Evolutionary conservation across 2,888 invertebrate genomes (phyloP).

Genomic region (Tetramorium bicarinatum): DNA sequence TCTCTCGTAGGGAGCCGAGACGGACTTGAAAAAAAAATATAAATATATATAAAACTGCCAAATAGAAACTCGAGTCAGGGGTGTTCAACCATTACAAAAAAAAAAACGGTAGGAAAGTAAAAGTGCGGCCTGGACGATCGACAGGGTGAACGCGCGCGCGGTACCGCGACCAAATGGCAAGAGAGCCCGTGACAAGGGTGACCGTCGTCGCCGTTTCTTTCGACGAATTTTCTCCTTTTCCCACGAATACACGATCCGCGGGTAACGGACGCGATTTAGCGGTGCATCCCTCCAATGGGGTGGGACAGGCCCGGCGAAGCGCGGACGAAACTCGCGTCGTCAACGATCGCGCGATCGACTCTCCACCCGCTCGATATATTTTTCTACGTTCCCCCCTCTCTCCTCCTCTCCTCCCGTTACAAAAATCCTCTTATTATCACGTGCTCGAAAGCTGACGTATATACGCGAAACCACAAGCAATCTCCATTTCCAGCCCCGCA

Average conservation of each 20-base stretch:
- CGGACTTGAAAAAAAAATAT: constrained; percentile 75
- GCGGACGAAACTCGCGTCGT: constrained; percentile 1
- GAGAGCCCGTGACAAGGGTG: constrained; percentile 5
- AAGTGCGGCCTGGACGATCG: constrained; percentile 54
- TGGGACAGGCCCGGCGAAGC: not conserved
- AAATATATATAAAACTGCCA: constrained; percentile 80
- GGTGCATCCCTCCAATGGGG: not conserved
- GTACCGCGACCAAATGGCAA: constrained; percentile 41
- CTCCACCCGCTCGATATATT: constrained; percentile 47
- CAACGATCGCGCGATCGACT: constrained; percentile 49
- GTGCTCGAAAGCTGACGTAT: constrained; percentile 25
- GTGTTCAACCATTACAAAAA: constrained; percentile 66
- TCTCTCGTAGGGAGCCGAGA: constrained; percentile 71
- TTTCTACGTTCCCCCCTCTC: constrained; percentile 29
- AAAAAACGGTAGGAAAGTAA: constrained; percentile 51
- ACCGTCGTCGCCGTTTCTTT: constrained; percentile 25
- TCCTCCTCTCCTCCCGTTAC: too few relatives aligned
- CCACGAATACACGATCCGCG: not conserved
- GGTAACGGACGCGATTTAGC: constrained; percentile 6
- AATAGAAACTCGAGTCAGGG: constrained; percentile 74
- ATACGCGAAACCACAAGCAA: not conserved
- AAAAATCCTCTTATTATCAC: constrained; percentile 5
- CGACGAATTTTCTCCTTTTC: constrained; percentile 7
- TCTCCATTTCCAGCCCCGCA: not conserved
- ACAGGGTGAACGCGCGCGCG: constrained; percentile 50